Percentiles rank a stretch among this genome's conserved stretches.
These are phyloP conservation scores for Pantherophis vulpinus DNA, from an alignment of 2,797 vertebrate genomes.

Conservation along the genomic window DNA sequence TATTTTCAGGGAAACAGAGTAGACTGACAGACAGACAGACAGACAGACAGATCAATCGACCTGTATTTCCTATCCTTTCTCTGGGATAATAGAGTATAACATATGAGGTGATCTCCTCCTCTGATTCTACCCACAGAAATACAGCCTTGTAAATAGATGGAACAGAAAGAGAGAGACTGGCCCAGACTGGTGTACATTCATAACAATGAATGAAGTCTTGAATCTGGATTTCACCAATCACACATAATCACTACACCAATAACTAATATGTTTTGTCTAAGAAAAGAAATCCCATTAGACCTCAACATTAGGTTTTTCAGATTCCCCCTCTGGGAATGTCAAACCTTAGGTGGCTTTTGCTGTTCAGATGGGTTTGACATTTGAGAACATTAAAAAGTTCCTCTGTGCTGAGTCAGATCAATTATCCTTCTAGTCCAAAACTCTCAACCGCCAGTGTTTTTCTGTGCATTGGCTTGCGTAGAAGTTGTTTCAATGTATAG, in stretches of 20 bases:
- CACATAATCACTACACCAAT: background rate
- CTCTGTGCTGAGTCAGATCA: background rate
- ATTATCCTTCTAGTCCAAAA: background rate
- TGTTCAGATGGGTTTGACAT: background rate
- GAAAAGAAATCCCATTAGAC: background rate
- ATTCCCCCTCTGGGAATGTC: background rate
- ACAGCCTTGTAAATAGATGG: background rate
- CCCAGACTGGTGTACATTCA: background rate
- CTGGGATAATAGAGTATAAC: background rate
- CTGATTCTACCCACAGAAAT: background rate
- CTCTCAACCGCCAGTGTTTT: background rate
- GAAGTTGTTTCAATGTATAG: background rate
- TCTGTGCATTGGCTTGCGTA: background rate
- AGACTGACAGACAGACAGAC: no score
- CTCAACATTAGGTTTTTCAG: background rate
- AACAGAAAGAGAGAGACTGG: background rate
- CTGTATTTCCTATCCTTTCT: background rate
- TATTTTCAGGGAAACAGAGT: no score
- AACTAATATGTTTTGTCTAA: background rate
- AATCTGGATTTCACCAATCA: background rate
- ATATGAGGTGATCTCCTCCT: background rate
- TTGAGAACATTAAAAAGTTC: background rate
- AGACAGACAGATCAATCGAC: no score
- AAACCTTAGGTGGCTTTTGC: background rate
- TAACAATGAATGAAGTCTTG: background rate